Base-by-base conservation (phyloP, 2,888 invertebrate species). In the Physocephala rufipes region DNA sequence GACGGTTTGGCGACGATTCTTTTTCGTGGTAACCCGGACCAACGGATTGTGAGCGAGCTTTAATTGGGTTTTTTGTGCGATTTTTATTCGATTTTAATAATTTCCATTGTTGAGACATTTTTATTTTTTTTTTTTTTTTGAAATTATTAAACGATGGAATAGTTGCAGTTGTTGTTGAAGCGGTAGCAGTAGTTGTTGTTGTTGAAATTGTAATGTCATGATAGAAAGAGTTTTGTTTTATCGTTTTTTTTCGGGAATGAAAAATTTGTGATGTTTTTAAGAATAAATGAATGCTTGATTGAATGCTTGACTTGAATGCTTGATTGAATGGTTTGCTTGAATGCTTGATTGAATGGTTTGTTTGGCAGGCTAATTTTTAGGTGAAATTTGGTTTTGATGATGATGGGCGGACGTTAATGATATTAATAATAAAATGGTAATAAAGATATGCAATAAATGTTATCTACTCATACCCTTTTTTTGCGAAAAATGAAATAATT, bases 1-100 rank as follows among this genome's bases (percentile, higher is more conserved):
- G 92, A 80, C 93, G 92, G 76, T 93, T 91, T 81, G 93, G 93
- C 30, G 94, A 94, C 66, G 94, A 94, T 87, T 91, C 92, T 81
- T 91, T 90, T 67, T 87, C 87, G 76, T 87, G 87, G 76, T 69
- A 66, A 71, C 86, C 87, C 61, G 92, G 91, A 75, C 92, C 92
- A 78, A 91, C 90, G 73, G 92, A 92, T 84, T 91, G 91, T 71
- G 91, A 91, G 80, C 92, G 90, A 83, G 88, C 90, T 86, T 75
- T 75, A 45, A 36, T 24, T n/a, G 30, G 45, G 24, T 36, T 36
- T 36, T n/a, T n/a, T n/a, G n/a, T n/a, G n/a, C 36, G 36, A 36
- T 36, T 36, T 36, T 36, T 9, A 24, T 53, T 53, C 13, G n/a
- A n/a, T 21, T 53, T 53, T 53, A 24, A 53, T 21, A 53, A 7